Base-by-base conservation (phyloP, 1,140 invertebrate genomes). In the Microplitis mediator region DNA sequence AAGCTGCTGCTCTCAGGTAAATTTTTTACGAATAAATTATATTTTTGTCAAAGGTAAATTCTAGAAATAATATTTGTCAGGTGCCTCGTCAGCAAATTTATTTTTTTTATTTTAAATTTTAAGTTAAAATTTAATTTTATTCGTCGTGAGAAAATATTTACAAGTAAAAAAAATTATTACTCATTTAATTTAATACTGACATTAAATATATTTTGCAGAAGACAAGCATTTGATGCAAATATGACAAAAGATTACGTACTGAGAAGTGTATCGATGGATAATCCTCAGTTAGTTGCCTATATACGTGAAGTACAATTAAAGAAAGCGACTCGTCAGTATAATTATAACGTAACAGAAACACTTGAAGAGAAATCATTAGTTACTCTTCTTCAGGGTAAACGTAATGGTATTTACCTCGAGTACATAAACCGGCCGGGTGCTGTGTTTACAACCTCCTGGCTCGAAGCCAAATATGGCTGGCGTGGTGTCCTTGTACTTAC, bases 161-260 rank as follows among this genome's bases (percentile, higher is more conserved):
- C n/a, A n/a, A n/a, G n/a, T n/a, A n/a, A n/a, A n/a, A n/a, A n/a
- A n/a, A n/a, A 58, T 58, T 65, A 36, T 11, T 32, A 54, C 63
- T 50, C 3, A 13, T 6, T 13, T 50, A 6, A 50, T 1, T 50
- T 6, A 34, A 65, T 39, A 39, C 23, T 23, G 63, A 69, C 51
- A 13, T 31, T 13, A 45, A 34, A 36, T 63, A 39, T 65, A 13
- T 65, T 45, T 78, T 82, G 4, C 73, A 87, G 86, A 69, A 85
- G 85, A 35, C 83, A 86, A 76, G 85, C 83, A 3, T 87, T 87
- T 63, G 84, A 87, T 66, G 78, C 78, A 54, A 94, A 93, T 82
- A 92, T 94, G 90, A 92, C 91, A 58, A 90, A 90, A 76, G 93
- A 94, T 79, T 91, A 93, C 80, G 92, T 94, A 77, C 85, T 94